These are phyloP conservation scores for Schlechtendalia chinensis DNA, from an alignment of 1,140 invertebrate species.

Conservation along the genomic window DNA sequence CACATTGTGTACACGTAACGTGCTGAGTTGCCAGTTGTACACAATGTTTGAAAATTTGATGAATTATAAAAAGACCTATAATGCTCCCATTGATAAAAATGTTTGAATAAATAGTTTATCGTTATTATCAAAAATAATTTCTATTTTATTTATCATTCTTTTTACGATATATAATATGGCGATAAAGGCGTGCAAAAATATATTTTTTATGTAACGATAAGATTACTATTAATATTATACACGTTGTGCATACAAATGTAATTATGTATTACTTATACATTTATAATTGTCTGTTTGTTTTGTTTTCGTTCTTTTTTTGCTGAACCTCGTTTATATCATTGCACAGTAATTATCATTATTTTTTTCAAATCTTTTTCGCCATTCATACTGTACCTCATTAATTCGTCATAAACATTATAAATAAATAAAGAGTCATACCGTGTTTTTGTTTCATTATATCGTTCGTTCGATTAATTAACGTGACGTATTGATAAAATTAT, in stretches of 20 bases:
- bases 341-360: neutral
- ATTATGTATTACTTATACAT: neutral
- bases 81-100: neutral
- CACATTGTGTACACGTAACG: too few species aligned
- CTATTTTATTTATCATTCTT: too few species aligned
- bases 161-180: too few species aligned
- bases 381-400: conserved; percentile 8
- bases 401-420: neutral
- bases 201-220: too few species aligned
- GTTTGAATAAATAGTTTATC: neutral
- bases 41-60: neutral
- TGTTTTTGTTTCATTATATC: neutral
- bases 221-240: neutral
- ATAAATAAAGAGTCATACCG: neutral
- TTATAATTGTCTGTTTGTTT: too few species aligned
- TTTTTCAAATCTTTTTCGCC: neutral
- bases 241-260: neutral
- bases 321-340: too few species aligned
- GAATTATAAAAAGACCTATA: neutral
- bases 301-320: too few species aligned
- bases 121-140: neutral
- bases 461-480: conserved; percentile 19
- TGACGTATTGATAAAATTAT: conserved; percentile 21
- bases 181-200: neutral
- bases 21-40: too few species aligned